Percentiles rank a stretch among this genome's conserved stretches.
Conservation (phyloP, 2,888 invertebrate species). For the Drosophila austrosaltans region DNA sequence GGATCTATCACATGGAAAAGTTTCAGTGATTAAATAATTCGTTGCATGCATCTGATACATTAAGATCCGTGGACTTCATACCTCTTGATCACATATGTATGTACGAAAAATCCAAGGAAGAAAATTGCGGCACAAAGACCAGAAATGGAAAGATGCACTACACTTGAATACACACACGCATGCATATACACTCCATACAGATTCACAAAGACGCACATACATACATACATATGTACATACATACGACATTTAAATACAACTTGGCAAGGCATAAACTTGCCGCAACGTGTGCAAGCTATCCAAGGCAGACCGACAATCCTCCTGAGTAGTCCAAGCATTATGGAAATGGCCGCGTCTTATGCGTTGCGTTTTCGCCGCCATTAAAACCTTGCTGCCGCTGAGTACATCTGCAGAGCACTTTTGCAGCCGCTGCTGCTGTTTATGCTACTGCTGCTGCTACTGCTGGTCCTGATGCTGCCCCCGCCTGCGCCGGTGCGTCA, state of each 20-base stretch:
- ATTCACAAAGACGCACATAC: neutral
- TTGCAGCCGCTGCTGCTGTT: neutral
- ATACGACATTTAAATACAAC: conserved; percentile 48
- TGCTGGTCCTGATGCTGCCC: neutral
- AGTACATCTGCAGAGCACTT: conserved; percentile 12
- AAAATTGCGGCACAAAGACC: conserved; percentile 31
- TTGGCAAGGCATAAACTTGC: conserved; percentile 42
- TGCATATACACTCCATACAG: conserved; percentile 28
- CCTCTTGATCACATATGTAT: conserved; percentile 52
- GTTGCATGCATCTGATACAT: neutral
- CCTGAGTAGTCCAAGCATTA: conserved; percentile 38
- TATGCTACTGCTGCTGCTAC: no score
- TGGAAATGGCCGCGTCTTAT: conserved; percentile 58
- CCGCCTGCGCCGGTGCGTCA: neutral
- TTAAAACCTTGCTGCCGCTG: conserved; percentile 31
- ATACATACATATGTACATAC: conserved; percentile 6
- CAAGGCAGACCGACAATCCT: conserved; percentile 7
- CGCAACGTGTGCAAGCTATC: conserved; percentile 12
- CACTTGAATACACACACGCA: conserved; percentile 35
- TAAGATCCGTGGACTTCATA: conserved; percentile 12
- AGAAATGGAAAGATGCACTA: conserved; percentile 35
- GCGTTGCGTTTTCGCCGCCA: conserved; percentile 52
- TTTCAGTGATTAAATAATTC: neutral
- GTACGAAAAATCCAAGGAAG: conserved; percentile 50
- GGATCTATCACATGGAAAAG: conserved; percentile 25